These are phyloP conservation scores for Vicugna pacos DNA, from an alignment of 2,113 vertebrate genomes.

Conservation along the genomic window DNA sequence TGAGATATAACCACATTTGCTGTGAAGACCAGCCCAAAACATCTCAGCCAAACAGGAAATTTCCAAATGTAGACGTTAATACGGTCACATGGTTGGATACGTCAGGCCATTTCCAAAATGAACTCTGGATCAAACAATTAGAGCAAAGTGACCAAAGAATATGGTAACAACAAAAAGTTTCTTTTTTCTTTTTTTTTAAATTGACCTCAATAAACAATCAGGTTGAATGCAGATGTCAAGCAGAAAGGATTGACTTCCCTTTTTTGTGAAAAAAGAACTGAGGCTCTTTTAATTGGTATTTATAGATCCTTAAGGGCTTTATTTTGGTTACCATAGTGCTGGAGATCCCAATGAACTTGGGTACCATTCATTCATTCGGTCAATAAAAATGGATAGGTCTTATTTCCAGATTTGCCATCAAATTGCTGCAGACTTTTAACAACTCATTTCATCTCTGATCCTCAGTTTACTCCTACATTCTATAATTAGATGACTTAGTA, in stretches of 20 bases:
- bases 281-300: not conserved
- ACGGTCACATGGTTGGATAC: not conserved
- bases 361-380: not conserved
- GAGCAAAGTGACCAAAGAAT: not conserved
- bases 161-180: not conserved
- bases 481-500: conserved; percentile 34
- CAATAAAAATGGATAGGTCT: not conserved
- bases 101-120: not conserved
- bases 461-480: conserved; percentile 21
- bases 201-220: not conserved
- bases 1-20: not conserved
- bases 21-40: not conserved
- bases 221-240: not conserved
- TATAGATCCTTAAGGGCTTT: not conserved
- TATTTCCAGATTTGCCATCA: not conserved
- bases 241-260: not conserved
- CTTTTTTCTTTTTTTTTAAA: not conserved
- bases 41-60: conserved; percentile 28
- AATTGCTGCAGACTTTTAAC: not conserved
- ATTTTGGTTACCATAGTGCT: not conserved
- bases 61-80: not conserved
- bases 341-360: not conserved
- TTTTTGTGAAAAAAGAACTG: conserved; percentile 13
- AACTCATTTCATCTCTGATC: not conserved
- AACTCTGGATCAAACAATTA: not conserved